Evolutionary conservation across 2,797 vertebrate species (phyloP), one percentile per base, ranked within the genome.

Genomic region (Pseudopleuronectes americanus): DNA sequence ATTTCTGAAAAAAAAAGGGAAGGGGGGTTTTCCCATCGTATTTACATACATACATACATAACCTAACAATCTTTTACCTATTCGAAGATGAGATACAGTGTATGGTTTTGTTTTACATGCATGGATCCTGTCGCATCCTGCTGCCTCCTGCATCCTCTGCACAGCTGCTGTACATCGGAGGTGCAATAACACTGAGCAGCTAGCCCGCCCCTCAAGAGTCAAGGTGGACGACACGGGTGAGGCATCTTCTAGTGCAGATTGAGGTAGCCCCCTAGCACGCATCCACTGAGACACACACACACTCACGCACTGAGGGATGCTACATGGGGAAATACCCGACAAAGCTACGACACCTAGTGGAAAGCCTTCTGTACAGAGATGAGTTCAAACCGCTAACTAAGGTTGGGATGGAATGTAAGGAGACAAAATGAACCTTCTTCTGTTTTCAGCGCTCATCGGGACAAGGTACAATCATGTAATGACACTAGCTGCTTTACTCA

Each of bases 31-130:
- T 83, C 82, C 84, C 77, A 7, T 85, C 76, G 31, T 92, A 92
- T 93, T 90, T 93, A 93, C 91, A 93, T 92, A 92, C 88, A 90
- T 93, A 93, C 91, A 92, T 90, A 93, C 85, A 91, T 87, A 84
- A 87, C 72, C 85, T 90, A 91, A 91, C 88, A 90, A 89, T 89
- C 85, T 87, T 87, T 90, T 89, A 84, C 74, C 87, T 90, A 89
- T 86, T 75, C 79, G 89, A 81, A 83, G 82, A 90, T 89, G 89
- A 89, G 79, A 87, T 87, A 90, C 85, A 88, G 89, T 86, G 90
- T 90, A 89, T 87, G 84, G 64, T 90, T 45, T 90, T 81, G 83
- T 88, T 92, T 91, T 80, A 87, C 92, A 93, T 93, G 92, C 92
- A 93, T 81, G 91, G 69, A 74, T 79, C 84, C 85, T 79, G 85